Evolutionary conservation across 1,140 invertebrate genomes (phyloP).

Genomic region (Penaeus indicus): DNA sequence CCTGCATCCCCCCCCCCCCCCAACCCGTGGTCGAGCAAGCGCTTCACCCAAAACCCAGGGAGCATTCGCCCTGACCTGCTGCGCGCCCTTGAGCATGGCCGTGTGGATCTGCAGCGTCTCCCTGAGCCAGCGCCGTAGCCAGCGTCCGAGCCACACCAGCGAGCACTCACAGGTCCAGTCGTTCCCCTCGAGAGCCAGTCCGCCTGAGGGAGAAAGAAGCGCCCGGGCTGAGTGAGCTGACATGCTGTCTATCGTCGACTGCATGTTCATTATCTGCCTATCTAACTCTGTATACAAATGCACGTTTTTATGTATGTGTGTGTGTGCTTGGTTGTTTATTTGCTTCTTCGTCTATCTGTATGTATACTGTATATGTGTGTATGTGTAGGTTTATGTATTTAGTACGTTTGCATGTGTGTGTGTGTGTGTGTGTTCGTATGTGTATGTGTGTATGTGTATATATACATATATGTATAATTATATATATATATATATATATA

Average conservation of each 20-base stretch:
- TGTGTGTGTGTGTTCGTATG: background rate
- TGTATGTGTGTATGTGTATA: no score
- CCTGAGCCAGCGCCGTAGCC: conserved; percentile 86
- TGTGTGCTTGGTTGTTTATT: background rate
- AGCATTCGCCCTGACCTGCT: conserved; percentile 65
- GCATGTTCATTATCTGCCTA: no score
- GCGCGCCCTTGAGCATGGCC: conserved; percentile 74
- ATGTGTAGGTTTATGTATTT: background rate
- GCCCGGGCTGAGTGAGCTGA: no score
- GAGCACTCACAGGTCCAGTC: conserved; percentile 89
- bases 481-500: no score
- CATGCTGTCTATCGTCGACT: no score
- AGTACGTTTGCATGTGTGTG: background rate
- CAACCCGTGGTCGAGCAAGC: no score
- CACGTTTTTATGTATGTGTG: background rate
- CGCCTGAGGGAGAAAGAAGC: conserved; percentile 75
- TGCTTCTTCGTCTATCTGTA: background rate
- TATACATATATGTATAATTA: no score
- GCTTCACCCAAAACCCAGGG: no score
- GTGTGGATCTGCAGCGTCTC: conserved; percentile 83
- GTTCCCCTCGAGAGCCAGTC: conserved; percentile 85
- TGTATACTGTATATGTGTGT: background rate
- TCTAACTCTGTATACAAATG: no score
- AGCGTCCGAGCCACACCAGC: conserved; percentile 88
- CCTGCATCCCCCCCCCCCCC: no score